A percentile compares a stretch with the other conserved stretches of the same genome.
Evolutionary conservation across 2,797 vertebrate genomes (phyloP).

Genomic region (Pseudochaenichthys georgianus): DNA sequence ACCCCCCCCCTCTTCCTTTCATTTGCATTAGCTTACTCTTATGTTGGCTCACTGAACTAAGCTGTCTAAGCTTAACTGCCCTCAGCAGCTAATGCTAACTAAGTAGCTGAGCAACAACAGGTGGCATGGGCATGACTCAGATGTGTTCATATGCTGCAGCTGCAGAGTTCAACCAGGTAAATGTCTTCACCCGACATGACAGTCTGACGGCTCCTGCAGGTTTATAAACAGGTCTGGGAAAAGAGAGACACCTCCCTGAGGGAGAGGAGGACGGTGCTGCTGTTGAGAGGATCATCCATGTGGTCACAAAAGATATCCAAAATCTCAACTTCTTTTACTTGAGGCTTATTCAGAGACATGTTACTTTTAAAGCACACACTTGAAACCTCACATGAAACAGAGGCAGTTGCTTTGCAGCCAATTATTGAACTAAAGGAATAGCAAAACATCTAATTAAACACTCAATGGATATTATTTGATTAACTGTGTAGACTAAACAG

Average conservation of each 20-base stretch:
- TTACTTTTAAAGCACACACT: conserved; percentile 18
- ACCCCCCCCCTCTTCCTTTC: conserved; percentile 51
- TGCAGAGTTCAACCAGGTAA: conserved; percentile 33
- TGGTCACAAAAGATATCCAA: conserved; percentile 46
- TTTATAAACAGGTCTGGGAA: neutral
- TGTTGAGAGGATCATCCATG: conserved; percentile 70
- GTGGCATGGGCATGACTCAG: conserved; percentile 60
- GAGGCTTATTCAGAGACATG: conserved; percentile 12
- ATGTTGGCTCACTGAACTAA: conserved; percentile 79
- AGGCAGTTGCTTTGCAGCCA: neutral
- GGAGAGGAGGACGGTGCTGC: conserved; percentile 35
- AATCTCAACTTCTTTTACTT: conserved; percentile 42
- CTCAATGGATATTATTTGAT: neutral
- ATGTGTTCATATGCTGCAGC: conserved; percentile 53
- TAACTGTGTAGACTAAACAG: no score
- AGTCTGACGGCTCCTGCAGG: neutral
- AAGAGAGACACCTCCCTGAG: conserved; percentile 11
- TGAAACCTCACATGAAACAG: neutral
- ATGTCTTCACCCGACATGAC: neutral
- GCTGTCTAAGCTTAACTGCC: conserved; percentile 76
- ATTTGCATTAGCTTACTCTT: conserved; percentile 49
- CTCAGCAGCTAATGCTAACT: conserved; percentile 76
- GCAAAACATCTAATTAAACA: neutral
- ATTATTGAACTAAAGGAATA: neutral
- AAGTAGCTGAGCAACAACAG: conserved; percentile 78